These are phyloP conservation scores for Apodemia mormo DNA, from an alignment of 2,888 invertebrate genomes.

Conservation along the genomic window DNA sequence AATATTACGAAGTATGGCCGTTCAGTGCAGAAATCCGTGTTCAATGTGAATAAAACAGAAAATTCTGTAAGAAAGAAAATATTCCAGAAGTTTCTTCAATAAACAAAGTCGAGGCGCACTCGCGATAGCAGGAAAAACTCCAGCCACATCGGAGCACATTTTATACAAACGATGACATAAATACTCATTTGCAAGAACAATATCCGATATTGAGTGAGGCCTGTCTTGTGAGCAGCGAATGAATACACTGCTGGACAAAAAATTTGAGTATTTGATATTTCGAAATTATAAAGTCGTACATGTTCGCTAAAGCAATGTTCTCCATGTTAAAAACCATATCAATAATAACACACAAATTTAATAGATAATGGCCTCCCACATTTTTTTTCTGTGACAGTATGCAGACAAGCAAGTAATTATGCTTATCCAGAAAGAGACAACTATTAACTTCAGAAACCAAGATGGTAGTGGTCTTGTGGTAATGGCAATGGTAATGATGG, in stretches of 20 bases:
- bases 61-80: slow-evolving; percentile 41
- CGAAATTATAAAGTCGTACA: too few species aligned
- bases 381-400: too few species aligned
- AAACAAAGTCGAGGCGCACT: slow-evolving; percentile 45
- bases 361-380: too few species aligned
- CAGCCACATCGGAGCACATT: slow-evolving; percentile 62
- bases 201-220: slow-evolving; percentile 81
- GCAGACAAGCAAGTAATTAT: too few species aligned
- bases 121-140: slow-evolving; percentile 53
- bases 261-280: too few species aligned
- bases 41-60: slow-evolving; percentile 29
- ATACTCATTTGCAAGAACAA: slow-evolving; percentile 80
- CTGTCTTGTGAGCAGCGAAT: slow-evolving; percentile 61
- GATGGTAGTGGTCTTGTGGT: too few species aligned
- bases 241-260: slow-evolving; percentile 31
- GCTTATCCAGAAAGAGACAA: too few species aligned
- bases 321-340: too few species aligned
- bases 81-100: slow-evolving; percentile 43
- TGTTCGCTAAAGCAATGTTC: too few species aligned
- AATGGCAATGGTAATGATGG: neutral
- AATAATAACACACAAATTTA: too few species aligned
- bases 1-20: slow-evolving; percentile 16
- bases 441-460: too few species aligned
- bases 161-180: slow-evolving; percentile 79
- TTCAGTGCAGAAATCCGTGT: slow-evolving; percentile 22